These are phyloP conservation scores for Aricia agestis DNA, from an alignment of 1,140 invertebrate species.

Conservation along the genomic window DNA sequence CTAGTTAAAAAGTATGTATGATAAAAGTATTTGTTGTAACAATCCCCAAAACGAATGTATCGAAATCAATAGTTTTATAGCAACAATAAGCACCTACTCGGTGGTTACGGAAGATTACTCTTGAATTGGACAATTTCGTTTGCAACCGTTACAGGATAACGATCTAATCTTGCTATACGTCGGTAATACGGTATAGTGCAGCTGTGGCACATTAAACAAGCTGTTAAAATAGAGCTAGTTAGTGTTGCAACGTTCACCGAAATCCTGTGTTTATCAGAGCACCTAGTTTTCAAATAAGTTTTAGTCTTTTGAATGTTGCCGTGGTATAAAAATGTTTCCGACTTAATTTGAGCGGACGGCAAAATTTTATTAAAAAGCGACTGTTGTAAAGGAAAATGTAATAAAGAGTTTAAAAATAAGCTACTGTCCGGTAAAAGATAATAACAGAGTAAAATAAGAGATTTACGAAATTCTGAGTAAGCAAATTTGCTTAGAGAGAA, in stretches of 20 bases:
- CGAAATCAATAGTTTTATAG: neutral
- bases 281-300: neutral
- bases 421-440: neutral
- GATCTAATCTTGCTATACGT: constrained; percentile 20
- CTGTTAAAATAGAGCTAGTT: constrained; percentile 30
- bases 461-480: neutral
- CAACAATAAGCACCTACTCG: neutral
- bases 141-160: constrained; percentile 26
- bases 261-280: constrained; percentile 18
- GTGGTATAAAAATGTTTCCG: neutral
- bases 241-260: constrained; percentile 15
- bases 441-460: neutral
- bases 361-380: neutral
- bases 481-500: neutral
- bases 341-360: neutral
- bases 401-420: neutral
- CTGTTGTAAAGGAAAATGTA: neutral
- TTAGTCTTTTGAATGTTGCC: neutral
- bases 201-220: constrained; percentile 33
- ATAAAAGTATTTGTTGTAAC: too few species aligned
- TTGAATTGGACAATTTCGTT: constrained; percentile 26
- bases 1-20: too few species aligned
- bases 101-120: constrained; percentile 13
- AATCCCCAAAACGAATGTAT: too few species aligned
- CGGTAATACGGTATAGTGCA: constrained; percentile 24